Percentiles rank a stretch among this genome's conserved stretches.
Evolutionary conservation across 1,140 invertebrate genomes (phyloP).

Genomic region (Drosophila lacteicornis): DNA sequence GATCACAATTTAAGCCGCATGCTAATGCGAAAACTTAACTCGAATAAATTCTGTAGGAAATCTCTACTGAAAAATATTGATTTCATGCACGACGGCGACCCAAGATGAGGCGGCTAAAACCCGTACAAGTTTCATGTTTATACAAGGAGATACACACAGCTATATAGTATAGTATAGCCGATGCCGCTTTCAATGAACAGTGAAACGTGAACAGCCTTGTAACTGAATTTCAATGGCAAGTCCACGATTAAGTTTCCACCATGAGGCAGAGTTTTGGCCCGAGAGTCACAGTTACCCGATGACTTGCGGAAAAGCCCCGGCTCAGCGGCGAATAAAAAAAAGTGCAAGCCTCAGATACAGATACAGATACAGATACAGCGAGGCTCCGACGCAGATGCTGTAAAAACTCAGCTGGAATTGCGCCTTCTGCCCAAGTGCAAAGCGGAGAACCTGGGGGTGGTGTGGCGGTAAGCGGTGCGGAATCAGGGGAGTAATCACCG

Average conservation of each 20-base stretch:
- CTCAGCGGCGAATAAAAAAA: slow-evolving; percentile 55
- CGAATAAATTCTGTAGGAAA: slow-evolving; percentile 20
- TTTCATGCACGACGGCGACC: slow-evolving; percentile 46
- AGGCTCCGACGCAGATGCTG: slow-evolving; percentile 61
- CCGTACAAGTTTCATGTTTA: slow-evolving; percentile 35
- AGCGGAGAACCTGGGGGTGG: slow-evolving; percentile 19
- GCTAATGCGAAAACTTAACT: slow-evolving; percentile 10
- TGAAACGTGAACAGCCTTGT: slow-evolving; percentile 80
- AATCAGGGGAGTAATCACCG: slow-evolving; percentile 38
- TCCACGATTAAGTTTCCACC: slow-evolving; percentile 79
- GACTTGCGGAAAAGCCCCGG: slow-evolving; percentile 79
- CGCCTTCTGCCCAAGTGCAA: slow-evolving; percentile 66
- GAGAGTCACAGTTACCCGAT: slow-evolving; percentile 77
- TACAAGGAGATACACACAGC: slow-evolving; percentile 14
- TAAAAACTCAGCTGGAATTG: slow-evolving; percentile 51
- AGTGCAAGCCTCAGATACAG: slow-evolving; percentile 65
- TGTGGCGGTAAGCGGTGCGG: slow-evolving; percentile 24
- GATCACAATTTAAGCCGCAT: background rate
- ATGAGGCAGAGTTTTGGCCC: slow-evolving; percentile 58
- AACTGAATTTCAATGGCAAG: slow-evolving; percentile 85
- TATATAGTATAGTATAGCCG: slow-evolving; percentile 25
- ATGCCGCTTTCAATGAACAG: slow-evolving; percentile 68
- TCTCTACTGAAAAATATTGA: slow-evolving; percentile 42
- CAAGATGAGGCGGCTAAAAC: slow-evolving; percentile 52
- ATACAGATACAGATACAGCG: slow-evolving; percentile 41